phyloP scores from a whole-genome alignment of 2,888 invertebrate genomes.

The Plebejus melissa region DNA sequence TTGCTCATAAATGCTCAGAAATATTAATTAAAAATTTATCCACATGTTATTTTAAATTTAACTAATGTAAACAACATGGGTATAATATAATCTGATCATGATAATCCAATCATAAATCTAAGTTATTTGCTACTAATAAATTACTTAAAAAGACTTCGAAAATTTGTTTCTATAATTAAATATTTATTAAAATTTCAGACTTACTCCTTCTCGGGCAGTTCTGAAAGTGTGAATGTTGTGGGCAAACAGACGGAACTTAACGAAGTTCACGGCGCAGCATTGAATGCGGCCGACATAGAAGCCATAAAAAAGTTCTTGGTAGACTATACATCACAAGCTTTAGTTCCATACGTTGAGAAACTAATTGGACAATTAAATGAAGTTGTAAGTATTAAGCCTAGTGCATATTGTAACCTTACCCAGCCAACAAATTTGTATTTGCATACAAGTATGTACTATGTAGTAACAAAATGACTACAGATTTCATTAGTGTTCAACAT shows the following conservation, averaged over 20 bases:
- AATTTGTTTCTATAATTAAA: too few species aligned
- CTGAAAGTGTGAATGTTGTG: slow-evolving; percentile 79
- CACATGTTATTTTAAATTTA: too few species aligned
- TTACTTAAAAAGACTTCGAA: too few species aligned
- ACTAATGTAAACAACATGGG: too few species aligned
- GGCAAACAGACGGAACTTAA: slow-evolving; percentile 67
- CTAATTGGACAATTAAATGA: slow-evolving; percentile 90
- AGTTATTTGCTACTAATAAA: too few species aligned
- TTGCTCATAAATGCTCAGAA: background rate
- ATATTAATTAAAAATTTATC: too few species aligned
- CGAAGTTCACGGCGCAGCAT: slow-evolving; percentile 85
- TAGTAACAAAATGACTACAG: background rate
- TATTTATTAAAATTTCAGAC: slow-evolving; percentile 50
- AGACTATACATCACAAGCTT: slow-evolving; percentile 91
- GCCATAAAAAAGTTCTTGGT: slow-evolving; percentile 90
- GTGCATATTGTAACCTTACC: background rate
- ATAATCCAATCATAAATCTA: too few species aligned
- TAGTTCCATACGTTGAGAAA: slow-evolving; percentile 95
- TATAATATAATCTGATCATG: too few species aligned
- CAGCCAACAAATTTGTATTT: background rate
- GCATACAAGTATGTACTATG: background rate
- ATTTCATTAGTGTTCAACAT: too few species aligned
- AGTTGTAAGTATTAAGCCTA: slow-evolving; percentile 37
- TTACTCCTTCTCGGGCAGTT: slow-evolving; percentile 76
- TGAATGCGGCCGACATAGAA: slow-evolving; percentile 91